Evolutionary conservation across 2,797 vertebrate species (phyloP), one percentile per base, ranked within the genome.

Genomic region (Balearica regulorum): DNA sequence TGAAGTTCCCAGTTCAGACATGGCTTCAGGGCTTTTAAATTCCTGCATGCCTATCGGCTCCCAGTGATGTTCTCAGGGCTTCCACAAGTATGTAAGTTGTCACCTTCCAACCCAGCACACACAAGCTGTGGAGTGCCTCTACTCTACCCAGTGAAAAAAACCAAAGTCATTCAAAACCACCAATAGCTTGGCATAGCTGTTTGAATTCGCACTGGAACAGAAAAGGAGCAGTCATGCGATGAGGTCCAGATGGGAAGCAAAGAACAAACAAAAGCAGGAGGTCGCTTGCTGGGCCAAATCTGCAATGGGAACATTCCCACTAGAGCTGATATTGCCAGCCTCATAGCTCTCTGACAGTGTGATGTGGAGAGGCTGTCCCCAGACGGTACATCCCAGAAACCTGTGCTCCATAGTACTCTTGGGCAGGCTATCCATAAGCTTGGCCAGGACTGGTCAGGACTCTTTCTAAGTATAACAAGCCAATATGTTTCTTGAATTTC

Each of bases 1-100:
- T 97, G 96, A 96, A 95, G 96, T 97, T 96, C 94, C 87, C 28
- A 13, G 87, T 96, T 96, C 96, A 97, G 96, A 96, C 96, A 89
- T 65, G 72, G 84, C 96, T 91, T n/a, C 82, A 49, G 96, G 96
- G 96, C 91, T 96, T 96, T 91, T 96, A 58, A 87, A 96, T 96
- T 94, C 95, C 89, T 96, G 89, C 85, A 87, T 96, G 94, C 96
- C 96, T 88, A 94, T 96, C 57, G 61, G 96, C 93, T 94, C 85
- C 78, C 81, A 6, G 61, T 61, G 93, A 96, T 85, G 93, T 97
- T 97, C 96, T 96, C 96, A 97, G 79, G 91, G 87, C 94, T 94
- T 96, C 96, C 94, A 86, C 93, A 93, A 85, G 72, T 96, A 95
- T 96, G 89, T 37, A 61, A 66, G 72, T 76, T 12, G 5, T 89